Percentiles rank a stretch among this genome's conserved stretches.
Evolutionary conservation across 2,888 invertebrate species (phyloP).

Genomic region (Clunio marinus): DNA sequence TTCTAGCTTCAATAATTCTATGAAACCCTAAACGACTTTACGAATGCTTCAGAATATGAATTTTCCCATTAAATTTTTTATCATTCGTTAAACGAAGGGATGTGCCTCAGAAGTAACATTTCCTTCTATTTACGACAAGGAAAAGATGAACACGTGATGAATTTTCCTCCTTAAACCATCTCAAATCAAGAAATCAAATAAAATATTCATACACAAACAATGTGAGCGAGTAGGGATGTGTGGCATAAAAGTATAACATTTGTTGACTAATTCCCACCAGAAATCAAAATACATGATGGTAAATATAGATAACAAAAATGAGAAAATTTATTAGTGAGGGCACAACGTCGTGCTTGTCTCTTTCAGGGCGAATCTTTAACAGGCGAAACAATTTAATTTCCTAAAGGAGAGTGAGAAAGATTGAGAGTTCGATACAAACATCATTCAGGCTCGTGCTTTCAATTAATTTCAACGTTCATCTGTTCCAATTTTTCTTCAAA

Average conservation of each 20-base stretch:
- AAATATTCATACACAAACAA: slow-evolving; percentile 34
- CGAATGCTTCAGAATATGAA: background rate
- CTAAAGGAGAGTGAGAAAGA: no score
- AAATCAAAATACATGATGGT: slow-evolving; percentile 34
- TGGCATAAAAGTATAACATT: slow-evolving; percentile 29
- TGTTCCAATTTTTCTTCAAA: background rate
- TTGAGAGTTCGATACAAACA: background rate
- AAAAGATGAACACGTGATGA: slow-evolving; percentile 23
- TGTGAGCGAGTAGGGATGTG: background rate
- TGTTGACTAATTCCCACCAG: slow-evolving; percentile 38
- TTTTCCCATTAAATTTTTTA: background rate
- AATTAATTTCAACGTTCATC: background rate
- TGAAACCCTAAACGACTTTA: background rate
- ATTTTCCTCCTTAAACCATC: background rate
- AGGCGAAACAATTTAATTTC: background rate
- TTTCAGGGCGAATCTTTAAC: background rate
- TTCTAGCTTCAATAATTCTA: no score
- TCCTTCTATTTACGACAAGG: background rate
- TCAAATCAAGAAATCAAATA: slow-evolving; percentile 34
- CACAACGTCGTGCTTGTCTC: background rate
- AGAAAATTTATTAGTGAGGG: background rate
- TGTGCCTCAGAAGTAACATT: background rate
- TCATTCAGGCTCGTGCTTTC: background rate
- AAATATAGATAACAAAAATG: slow-evolving; percentile 27
- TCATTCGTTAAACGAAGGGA: background rate